Conservation (phyloP, 2,797 vertebrate species). For the Picus viridis region DNA sequence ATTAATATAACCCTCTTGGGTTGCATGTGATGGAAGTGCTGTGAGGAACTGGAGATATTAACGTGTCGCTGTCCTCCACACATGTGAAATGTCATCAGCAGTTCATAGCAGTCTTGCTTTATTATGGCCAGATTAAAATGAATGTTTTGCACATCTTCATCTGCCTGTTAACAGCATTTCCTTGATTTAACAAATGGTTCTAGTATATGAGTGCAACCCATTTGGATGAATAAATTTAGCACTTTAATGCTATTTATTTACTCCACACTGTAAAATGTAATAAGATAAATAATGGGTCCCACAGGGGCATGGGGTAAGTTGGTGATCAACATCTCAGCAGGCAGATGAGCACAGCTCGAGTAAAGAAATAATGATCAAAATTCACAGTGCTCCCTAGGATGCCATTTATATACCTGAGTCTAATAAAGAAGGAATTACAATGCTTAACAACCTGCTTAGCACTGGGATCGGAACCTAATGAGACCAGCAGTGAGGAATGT, state of each 20-base stretch:
- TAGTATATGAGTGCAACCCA: slow-evolving; percentile 22
- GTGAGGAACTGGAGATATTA: neutral
- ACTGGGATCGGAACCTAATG: slow-evolving; percentile 4
- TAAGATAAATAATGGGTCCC: slow-evolving; percentile 76
- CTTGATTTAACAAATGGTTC: slow-evolving; percentile 64
- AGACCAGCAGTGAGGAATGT: neutral
- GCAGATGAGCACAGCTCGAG: slow-evolving; percentile 61
- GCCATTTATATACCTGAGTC: slow-evolving; percentile 67
- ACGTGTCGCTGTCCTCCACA: neutral
- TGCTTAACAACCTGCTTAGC: slow-evolving; percentile 44
- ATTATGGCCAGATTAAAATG: slow-evolving; percentile 59
- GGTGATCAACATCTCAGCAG: slow-evolving; percentile 77
- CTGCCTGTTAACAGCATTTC: slow-evolving; percentile 49
- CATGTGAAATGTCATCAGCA: neutral
- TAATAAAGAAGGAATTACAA: slow-evolving; percentile 72
- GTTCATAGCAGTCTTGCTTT: slow-evolving; percentile 48
- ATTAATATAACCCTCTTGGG: slow-evolving; percentile 29
- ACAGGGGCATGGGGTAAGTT: slow-evolving; percentile 39
- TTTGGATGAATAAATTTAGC: slow-evolving; percentile 71
- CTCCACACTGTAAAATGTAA: slow-evolving; percentile 70
- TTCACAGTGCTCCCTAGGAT: slow-evolving; percentile 62
- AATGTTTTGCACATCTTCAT: slow-evolving; percentile 59
- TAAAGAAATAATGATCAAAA: slow-evolving; percentile 76
- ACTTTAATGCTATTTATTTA: slow-evolving; percentile 78
- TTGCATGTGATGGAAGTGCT: neutral